Evolutionary conservation across 2,888 invertebrate species (phyloP).

Genomic region (Hirtodrosophila confusa): DNA sequence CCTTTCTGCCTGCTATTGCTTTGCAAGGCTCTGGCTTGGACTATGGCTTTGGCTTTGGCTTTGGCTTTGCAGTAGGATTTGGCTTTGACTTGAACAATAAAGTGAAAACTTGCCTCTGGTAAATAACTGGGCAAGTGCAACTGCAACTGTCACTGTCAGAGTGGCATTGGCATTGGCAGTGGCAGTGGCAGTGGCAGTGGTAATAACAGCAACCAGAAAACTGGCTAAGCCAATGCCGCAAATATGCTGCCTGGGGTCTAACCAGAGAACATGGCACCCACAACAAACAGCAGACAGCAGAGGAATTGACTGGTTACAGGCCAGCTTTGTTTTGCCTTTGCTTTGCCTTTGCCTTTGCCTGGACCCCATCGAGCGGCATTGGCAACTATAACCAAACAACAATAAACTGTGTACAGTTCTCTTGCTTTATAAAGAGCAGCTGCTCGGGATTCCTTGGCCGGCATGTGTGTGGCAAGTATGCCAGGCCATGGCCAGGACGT

Average conservation of each 20-base stretch:
- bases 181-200: slow-evolving; percentile 33
- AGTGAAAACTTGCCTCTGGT: slow-evolving; percentile 63
- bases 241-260: slow-evolving; percentile 53
- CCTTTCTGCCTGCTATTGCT: slow-evolving; percentile 18
- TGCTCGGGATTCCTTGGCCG: slow-evolving; percentile 13
- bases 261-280: slow-evolving; percentile 40
- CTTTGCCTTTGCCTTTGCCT: slow-evolving; percentile 5
- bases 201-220: slow-evolving; percentile 33
- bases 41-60: slow-evolving; percentile 46
- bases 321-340: slow-evolving; percentile 35
- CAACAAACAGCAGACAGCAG: slow-evolving; percentile 44
- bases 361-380: slow-evolving; percentile 3
- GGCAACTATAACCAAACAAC: slow-evolving; percentile 50
- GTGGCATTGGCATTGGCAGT: slow-evolving; percentile 36
- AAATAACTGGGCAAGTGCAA: slow-evolving; percentile 43
- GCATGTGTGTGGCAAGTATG: slow-evolving; percentile 37
- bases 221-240: slow-evolving; percentile 59
- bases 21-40: slow-evolving; percentile 52
- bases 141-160: slow-evolving; percentile 27
- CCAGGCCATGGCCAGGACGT: slow-evolving; percentile 3
- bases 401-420: slow-evolving; percentile 41
- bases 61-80: slow-evolving; percentile 51
- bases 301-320: slow-evolving; percentile 32
- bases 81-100: slow-evolving; percentile 65
- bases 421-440: slow-evolving; percentile 33